Percentiles rank a stretch among this genome's conserved stretches.
These are phyloP conservation scores for Pimephales promelas DNA, from an alignment of 2,113 vertebrate genomes.

Conservation along the genomic window DNA sequence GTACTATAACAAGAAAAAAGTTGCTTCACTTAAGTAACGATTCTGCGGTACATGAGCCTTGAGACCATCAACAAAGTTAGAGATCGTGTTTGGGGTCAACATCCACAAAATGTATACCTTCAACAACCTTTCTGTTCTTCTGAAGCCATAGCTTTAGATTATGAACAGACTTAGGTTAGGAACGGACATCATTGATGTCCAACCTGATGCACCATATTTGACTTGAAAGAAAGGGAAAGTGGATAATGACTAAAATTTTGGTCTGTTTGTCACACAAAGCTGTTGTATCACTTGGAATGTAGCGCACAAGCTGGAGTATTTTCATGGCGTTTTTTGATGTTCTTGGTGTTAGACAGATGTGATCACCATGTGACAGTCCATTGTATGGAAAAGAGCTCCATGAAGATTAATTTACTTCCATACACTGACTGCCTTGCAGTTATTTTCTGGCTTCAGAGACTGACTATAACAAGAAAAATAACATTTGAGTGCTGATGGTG, in stretches of 20 bases:
- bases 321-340: background rate
- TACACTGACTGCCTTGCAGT: background rate
- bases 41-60: slow-evolving; percentile 32
- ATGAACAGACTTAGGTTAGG: background rate
- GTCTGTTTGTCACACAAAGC: background rate
- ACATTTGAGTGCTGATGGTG: background rate
- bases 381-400: background rate
- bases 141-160: background rate
- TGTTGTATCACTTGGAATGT: background rate
- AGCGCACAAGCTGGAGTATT: background rate
- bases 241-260: background rate
- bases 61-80: slow-evolving; percentile 16
- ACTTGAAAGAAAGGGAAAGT: background rate
- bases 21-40: slow-evolving; percentile 28
- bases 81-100: slow-evolving; percentile 13
- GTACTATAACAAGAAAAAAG: slow-evolving; percentile 16
- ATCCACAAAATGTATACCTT: background rate
- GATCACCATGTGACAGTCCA: background rate
- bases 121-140: background rate
- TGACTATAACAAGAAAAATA: background rate
- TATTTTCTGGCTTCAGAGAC: background rate
- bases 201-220: background rate
- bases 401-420: background rate
- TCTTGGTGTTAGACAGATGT: background rate
- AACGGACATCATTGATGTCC: background rate